phyloP scores from a whole-genome alignment of 2,113 vertebrate genomes.

The Urocitellus parryii region DNA sequence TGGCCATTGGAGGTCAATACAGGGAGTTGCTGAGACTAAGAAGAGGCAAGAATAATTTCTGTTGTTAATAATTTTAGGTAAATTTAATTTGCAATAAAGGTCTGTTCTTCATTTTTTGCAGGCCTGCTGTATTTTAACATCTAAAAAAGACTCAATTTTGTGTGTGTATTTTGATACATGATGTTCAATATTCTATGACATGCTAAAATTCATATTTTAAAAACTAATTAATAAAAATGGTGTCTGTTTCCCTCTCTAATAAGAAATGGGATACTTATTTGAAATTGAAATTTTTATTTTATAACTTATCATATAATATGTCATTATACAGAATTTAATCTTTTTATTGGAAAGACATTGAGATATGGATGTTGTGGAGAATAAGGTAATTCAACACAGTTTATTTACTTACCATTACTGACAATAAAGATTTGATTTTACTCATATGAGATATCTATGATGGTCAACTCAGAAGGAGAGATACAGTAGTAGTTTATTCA shows the following conservation, averaged over 20 bases:
- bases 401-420: neutral
- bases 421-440: neutral
- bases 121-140: neutral
- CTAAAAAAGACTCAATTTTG: neutral
- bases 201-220: neutral
- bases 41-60: neutral
- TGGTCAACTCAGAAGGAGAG: neutral
- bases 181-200: no score
- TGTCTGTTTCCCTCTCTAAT: neutral
- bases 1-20: neutral
- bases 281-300: neutral
- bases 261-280: neutral
- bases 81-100: neutral
- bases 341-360: neutral
- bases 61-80: fast-evolving
- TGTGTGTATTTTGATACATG: no score
- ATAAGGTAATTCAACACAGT: neutral
- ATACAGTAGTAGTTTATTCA: neutral
- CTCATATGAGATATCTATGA: neutral
- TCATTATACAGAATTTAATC: neutral
- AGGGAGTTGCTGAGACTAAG: neutral
- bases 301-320: neutral
- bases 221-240: neutral
- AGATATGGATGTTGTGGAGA: neutral
- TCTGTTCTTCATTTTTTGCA: no score